Evolutionary conservation across 1,140 invertebrate genomes (phyloP), one percentile per base, ranked within the genome.

Genomic region (Aradophagus sp.): DNA sequence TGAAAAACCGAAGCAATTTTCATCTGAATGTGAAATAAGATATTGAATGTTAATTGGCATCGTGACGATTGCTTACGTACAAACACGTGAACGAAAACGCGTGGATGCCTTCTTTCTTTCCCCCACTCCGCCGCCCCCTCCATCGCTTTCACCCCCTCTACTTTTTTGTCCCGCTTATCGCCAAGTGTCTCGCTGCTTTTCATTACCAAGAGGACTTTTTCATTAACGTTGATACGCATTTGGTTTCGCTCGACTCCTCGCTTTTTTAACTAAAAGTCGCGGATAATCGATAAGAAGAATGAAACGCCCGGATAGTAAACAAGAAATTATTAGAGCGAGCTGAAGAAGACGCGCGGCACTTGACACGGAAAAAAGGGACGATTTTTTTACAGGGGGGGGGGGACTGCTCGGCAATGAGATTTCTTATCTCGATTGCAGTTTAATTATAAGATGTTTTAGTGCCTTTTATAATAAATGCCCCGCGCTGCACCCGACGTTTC

Each of bases 311-410:
- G 41, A 59, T 45, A 15, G 47, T n/a, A 59, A 52, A 68, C 53
- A 59, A 52, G 41, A 68, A 68, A 68, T 68, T 68, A 53, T 59
- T 59, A 32, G 47, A 68, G 62, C 62, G 42, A 52, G 47, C n/a
- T 12, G 29, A 8, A 35, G 42, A 48, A 66, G 45, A 67, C 47
- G 34, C 39, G 39, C 1, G 19, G 10, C 36, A 52, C 63, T 58
- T 59, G 42, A 53, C 47, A 53, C 27, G 63, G 44, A 56, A 58
- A 58, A 44, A 59, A 59, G 39, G 5, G 31, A 45, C 44, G 39
- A 48, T 56, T 66, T 68, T 68, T 39, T 11, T 10, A 16, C 47
- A 65, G 34, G 27, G 17, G 10, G 31, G 47, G 55, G 2, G n/a
- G 48, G 53, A 68, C 39, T 47, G 45, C 55, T 67, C 20, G 17